Conservation (phyloP, 2,113 vertebrate species). For the Labrus mixtus region DNA sequence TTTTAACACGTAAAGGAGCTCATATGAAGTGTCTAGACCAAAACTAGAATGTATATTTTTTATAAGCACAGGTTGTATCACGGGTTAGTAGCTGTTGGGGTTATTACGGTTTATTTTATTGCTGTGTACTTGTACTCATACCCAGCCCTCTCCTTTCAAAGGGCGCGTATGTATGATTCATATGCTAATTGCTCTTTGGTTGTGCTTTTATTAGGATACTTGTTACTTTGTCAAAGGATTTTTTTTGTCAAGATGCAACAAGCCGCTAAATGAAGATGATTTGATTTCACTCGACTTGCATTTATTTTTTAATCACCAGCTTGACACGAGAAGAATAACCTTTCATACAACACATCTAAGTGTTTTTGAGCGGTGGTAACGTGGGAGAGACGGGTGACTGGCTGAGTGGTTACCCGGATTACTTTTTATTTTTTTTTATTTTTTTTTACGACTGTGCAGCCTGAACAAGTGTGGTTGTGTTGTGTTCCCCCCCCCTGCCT, state of each 20-base stretch:
- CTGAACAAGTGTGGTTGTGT: conserved; percentile 58
- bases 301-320: conserved; percentile 75
- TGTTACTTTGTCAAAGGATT: conserved; percentile 77
- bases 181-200: conserved; percentile 71
- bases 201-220: conserved; percentile 77
- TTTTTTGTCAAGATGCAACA: conserved; percentile 77
- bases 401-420: conserved; percentile 41
- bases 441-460: conserved; percentile 17
- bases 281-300: conserved; percentile 74
- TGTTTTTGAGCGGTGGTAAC: conserved; percentile 57
- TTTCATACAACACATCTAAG: conserved; percentile 58
- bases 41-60: conserved; percentile 46
- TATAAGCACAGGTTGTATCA: conserved; percentile 12
- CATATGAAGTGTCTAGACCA: conserved; percentile 65
- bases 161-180: conserved; percentile 67
- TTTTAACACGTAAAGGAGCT: conserved; percentile 34
- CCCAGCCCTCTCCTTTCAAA: conserved; percentile 47
- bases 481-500: conserved; percentile 50
- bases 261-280: conserved; percentile 75
- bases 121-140: conserved; percentile 28
- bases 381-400: conserved; percentile 35
- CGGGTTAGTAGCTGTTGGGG: conserved; percentile 46
- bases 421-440: conserved; percentile 13
- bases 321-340: conserved; percentile 64
- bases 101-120: conserved; percentile 62